phyloP scores from a whole-genome alignment of 2,888 invertebrate genomes.

The Agrochola lota region DNA sequence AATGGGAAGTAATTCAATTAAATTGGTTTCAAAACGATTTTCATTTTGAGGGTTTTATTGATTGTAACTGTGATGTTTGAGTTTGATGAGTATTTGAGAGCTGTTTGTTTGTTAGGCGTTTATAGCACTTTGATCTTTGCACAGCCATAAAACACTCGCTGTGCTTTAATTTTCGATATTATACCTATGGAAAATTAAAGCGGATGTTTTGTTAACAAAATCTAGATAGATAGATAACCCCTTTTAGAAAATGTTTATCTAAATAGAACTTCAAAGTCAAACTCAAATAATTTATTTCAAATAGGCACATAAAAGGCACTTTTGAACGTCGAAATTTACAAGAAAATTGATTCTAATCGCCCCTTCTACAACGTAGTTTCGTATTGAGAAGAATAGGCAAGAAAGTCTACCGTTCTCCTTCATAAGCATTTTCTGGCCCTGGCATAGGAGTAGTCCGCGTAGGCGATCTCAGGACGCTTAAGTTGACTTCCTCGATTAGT shows the following conservation, averaged over 20 bases:
- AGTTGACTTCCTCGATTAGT: too few species aligned
- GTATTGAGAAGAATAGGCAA: too few species aligned
- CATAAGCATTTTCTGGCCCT: too few species aligned
- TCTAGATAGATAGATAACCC: too few species aligned
- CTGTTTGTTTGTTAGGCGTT: conserved; percentile 16
- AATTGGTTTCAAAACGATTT: conserved; percentile 49
- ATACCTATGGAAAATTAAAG: neutral
- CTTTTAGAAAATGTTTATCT: neutral
- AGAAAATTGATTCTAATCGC: too few species aligned
- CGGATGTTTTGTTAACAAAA: conserved; percentile 1
- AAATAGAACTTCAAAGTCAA: too few species aligned
- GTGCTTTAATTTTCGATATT: too few species aligned
- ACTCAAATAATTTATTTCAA: too few species aligned
- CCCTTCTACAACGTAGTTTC: too few species aligned
- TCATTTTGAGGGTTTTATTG: conserved; percentile 50
- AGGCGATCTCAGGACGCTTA: neutral
- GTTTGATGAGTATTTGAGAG: conserved; percentile 37
- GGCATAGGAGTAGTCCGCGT: neutral
- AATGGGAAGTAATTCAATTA: conserved; percentile 59
- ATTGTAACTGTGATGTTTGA: conserved; percentile 47
- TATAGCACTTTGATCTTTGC: conserved; percentile 26
- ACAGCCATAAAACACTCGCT: neutral
- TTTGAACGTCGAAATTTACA: too few species aligned
- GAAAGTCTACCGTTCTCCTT: too few species aligned
- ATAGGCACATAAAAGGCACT: too few species aligned